Base-by-base conservation (phyloP, 2,888 invertebrate species). In the Polydrusus pterygomalis region DNA sequence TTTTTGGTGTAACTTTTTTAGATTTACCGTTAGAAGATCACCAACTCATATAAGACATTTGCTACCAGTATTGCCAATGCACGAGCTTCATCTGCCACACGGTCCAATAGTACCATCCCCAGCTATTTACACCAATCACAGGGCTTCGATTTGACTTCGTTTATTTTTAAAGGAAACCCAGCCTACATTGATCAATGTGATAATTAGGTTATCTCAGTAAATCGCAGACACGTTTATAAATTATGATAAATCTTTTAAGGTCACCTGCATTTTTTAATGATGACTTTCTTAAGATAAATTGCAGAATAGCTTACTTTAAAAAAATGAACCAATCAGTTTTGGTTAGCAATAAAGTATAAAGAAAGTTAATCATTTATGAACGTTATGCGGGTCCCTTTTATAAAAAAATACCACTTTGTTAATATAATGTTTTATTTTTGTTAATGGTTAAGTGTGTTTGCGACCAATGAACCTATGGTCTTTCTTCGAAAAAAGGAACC, bases 61-160 rank as follows among this genome's bases (percentile, higher is more conserved):
- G 68, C 81, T 88, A 77, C 87, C 88, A 20, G 86, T 87, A 65
- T 81, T 88, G 79, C 88, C 88, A 68, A 88, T 88, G 87, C 87
- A 87, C 81, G 88, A 88, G 80, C 83, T 88, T 69, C 87, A 87
- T 80, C 85, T 84, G 51, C 87, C 87, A 8, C 85, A 87, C 77
- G 87, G 87, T 63, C 84, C 85, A 65, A 78, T 86, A 62, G 77
- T 85, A 79, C 87, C 88, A 15, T 84, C 86, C 20, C 87, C 88
- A 34, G 88, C 87, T n/a, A 87, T 88, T 75, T 88, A 86, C 79
- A 87, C 88, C 71, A 87, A 87, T 82, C 88, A 88, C 80, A 85
- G 88, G 82, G 88, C 88, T 82, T 88, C 88, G 80, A 87, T 88
- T 82, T 88, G 87, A 87, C 65, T 73, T 45, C 13, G 30, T 63